Percentiles rank a stretch among this genome's conserved stretches.
Conservation (phyloP, 2,113 vertebrate species). For the Poeciliopsis turrubarensis region DNA sequence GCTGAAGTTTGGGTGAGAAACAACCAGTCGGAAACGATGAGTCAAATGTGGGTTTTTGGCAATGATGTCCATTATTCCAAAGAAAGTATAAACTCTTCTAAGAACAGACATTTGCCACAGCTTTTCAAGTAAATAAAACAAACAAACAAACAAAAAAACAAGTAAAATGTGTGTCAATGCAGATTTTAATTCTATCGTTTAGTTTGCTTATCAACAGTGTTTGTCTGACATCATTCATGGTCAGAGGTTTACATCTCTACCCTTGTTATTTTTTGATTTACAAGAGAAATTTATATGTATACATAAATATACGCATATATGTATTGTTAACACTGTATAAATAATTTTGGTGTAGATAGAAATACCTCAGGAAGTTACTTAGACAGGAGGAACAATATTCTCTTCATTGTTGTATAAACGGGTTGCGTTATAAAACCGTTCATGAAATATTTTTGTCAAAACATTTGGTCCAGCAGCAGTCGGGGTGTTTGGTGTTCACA, state of each 20-base stretch:
- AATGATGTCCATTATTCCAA: neutral
- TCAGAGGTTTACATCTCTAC: neutral
- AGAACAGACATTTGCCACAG: neutral
- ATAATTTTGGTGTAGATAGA: neutral
- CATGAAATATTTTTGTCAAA: constrained; percentile 5
- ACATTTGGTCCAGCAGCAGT: constrained; percentile 7
- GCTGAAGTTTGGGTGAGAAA: neutral
- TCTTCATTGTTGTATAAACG: neutral
- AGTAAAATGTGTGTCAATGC: neutral
- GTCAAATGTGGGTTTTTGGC: neutral
- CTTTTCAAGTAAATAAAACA: neutral
- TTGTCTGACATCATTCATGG: neutral
- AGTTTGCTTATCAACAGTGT: neutral
- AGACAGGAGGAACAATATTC: too few relatives aligned
- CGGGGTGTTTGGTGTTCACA: constrained; percentile 5
- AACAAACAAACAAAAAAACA: neutral
- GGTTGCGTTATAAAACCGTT: neutral
- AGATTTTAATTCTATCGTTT: neutral
- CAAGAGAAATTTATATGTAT: too few relatives aligned
- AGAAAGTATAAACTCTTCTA: neutral
- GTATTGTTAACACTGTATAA: too few relatives aligned
- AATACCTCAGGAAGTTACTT: neutral
- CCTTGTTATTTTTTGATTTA: neutral
- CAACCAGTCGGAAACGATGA: neutral
- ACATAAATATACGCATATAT: neutral